Evolutionary conservation across 2,113 vertebrate genomes (phyloP).

Genomic region (Myiozetetes cayanensis): DNA sequence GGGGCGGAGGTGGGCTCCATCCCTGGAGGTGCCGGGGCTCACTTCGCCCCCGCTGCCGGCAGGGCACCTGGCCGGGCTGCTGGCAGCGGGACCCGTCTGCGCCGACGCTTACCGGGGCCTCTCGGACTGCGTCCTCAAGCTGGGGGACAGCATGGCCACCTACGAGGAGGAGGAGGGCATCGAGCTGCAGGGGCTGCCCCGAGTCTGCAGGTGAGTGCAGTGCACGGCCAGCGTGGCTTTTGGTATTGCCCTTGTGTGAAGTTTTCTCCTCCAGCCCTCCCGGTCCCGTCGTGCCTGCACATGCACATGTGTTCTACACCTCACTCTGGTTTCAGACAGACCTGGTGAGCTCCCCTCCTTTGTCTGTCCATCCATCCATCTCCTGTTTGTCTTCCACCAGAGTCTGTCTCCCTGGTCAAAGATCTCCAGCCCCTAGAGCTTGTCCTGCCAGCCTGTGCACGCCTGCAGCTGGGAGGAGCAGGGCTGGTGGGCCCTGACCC

Average conservation of each 20-base stretch:
- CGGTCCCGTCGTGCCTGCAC: fast-evolving
- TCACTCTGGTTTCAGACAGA: fast-evolving
- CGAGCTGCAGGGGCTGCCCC: constrained; percentile 64
- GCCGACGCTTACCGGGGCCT: constrained; percentile 74
- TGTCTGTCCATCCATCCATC: not conserved
- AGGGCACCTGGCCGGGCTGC: constrained; percentile 53
- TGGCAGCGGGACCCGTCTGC: constrained; percentile 57
- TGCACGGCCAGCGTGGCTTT: fast-evolving
- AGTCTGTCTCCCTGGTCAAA: not conserved
- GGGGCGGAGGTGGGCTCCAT: not conserved
- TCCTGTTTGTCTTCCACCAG: fast-evolving
- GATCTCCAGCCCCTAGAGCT: not conserved
- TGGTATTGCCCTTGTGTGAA: not conserved
- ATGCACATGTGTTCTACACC: fast-evolving
- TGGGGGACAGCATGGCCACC: constrained; percentile 75
- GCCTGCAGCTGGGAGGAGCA: fast-evolving
- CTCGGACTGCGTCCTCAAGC: constrained; percentile 74
- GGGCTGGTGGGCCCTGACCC: not conserved
- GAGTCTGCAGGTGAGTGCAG: constrained; percentile 66
- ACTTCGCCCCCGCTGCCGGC: not conserved
- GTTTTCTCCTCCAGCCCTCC: not conserved
- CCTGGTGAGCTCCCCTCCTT: not conserved
- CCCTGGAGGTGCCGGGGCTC: not conserved
- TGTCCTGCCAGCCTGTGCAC: fast-evolving
- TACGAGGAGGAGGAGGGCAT: constrained; percentile 64